Evolutionary conservation across 2,113 vertebrate genomes (phyloP).

Genomic region (Chauna torquata): DNA sequence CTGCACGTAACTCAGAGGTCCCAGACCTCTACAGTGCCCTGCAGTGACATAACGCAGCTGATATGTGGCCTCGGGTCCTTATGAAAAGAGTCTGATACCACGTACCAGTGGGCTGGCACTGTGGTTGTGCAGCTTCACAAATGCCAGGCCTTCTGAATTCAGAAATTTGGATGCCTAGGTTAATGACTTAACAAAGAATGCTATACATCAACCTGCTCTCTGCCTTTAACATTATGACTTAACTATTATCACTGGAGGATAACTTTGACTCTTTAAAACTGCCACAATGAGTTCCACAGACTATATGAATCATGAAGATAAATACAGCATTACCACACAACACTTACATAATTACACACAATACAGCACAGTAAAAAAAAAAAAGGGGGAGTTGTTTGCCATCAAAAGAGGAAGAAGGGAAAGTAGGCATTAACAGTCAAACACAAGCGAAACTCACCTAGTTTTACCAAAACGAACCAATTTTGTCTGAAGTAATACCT

Average conservation of each 20-base stretch:
- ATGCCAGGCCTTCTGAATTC: not conserved
- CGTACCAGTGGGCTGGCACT: not conserved
- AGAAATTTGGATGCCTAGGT: not conserved
- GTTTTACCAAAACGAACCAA: not conserved
- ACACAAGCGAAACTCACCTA: not conserved
- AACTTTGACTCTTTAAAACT: not conserved
- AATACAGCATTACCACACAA: not conserved
- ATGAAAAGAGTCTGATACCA: accelerated
- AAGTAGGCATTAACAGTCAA: not conserved
- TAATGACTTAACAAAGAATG: not conserved
- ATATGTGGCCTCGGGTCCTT: accelerated
- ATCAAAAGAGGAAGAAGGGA: not conserved
- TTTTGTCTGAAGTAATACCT: not conserved
- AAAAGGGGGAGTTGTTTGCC: not conserved
- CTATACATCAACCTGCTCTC: not conserved
- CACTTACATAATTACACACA: not conserved
- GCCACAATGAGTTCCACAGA: not conserved
- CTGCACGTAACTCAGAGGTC: not conserved
- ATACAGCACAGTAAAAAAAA: not conserved
- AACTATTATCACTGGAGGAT: not conserved
- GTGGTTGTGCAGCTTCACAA: accelerated
- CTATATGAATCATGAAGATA: not conserved
- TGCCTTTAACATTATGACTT: not conserved
- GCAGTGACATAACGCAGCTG: not conserved
- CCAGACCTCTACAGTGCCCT: not conserved